Percentiles rank a stretch among this genome's conserved stretches.
Conservation (phyloP, 2,113 vertebrate genomes). For the Clarias gariepinus region DNA sequence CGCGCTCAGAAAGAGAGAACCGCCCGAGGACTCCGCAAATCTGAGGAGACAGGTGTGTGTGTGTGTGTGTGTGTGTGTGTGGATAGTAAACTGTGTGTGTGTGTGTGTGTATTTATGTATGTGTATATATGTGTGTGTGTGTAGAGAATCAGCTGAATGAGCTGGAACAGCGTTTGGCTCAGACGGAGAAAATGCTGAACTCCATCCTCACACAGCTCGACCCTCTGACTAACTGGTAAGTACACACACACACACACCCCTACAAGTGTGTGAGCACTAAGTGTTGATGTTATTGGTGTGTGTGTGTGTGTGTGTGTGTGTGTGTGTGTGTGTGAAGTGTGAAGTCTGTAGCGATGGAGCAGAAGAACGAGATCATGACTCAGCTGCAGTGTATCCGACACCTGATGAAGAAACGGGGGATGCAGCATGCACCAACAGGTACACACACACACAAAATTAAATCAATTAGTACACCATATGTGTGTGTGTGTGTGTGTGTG, state of each 20-base stretch:
- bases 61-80: constrained; percentile 59
- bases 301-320: constrained; percentile 31
- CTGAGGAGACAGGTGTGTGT: constrained; percentile 78
- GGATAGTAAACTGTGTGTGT: too few species aligned
- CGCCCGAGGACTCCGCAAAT: constrained; percentile 75
- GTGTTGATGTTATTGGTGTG: not conserved
- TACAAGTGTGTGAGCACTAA: not conserved
- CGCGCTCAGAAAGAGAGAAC: constrained; percentile 71
- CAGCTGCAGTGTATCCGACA: constrained; percentile 85
- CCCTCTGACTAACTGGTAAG: constrained; percentile 88
- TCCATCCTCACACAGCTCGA: constrained; percentile 88
- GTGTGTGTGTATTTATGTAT: constrained; percentile 58
- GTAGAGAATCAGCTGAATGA: constrained; percentile 85
- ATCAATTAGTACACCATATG: not conserved
- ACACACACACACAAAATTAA: constrained; percentile 17
- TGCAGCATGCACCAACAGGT: constrained; percentile 82
- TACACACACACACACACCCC: not conserved
- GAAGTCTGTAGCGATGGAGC: constrained; percentile 84
- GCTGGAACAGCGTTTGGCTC: constrained; percentile 82
- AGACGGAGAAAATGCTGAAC: constrained; percentile 89
- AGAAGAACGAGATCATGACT: constrained; percentile 90
- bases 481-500: constrained; percentile 7
- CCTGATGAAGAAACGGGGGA: constrained; percentile 89
- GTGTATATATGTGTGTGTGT: not conserved
- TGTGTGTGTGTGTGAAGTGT: constrained; percentile 69